A percentile compares a stretch with the other conserved stretches of the same genome.
These are phyloP conservation scores for Napeogenes sylphis DNA, from an alignment of 2,888 invertebrate genomes.

Conservation along the genomic window DNA sequence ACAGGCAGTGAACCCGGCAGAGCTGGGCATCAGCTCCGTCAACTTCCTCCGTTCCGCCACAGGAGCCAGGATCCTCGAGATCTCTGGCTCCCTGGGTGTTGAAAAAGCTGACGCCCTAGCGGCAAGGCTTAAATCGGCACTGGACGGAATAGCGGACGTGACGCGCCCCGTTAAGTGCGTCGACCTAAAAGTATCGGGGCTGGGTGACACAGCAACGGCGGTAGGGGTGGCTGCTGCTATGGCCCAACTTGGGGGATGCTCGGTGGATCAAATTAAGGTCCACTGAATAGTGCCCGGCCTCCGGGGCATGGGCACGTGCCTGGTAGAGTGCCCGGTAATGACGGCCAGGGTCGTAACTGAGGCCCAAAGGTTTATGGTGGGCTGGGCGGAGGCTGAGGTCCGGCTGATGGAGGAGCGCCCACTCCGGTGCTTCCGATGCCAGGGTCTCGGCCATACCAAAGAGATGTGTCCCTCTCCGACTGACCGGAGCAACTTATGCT, in stretches of 20 bases:
- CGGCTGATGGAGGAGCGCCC: no score
- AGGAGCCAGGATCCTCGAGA: conserved; percentile 6
- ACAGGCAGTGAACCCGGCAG: not conserved
- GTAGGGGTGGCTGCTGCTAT: not conserved
- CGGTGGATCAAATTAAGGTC: not conserved
- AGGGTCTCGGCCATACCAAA: no score
- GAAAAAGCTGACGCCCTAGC: not conserved
- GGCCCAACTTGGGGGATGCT: not conserved
- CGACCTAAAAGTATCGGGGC: not conserved
- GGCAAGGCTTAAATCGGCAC: not conserved
- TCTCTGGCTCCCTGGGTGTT: not conserved
- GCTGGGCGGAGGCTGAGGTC: no score
- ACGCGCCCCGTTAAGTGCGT: not conserved
- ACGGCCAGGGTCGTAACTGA: no score
- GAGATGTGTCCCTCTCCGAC: no score
- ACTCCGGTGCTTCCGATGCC: no score
- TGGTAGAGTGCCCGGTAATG: no score
- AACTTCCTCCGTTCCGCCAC: not conserved
- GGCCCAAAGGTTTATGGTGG: no score
- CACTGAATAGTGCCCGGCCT: no score
- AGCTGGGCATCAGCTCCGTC: not conserved
- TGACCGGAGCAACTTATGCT: no score
- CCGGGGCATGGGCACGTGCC: no score
- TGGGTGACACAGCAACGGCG: conserved; percentile 6
- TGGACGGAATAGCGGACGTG: conserved; percentile 7